These are phyloP conservation scores for Neotoxoptera formosana DNA, from an alignment of 1,140 invertebrate species.

Conservation along the genomic window DNA sequence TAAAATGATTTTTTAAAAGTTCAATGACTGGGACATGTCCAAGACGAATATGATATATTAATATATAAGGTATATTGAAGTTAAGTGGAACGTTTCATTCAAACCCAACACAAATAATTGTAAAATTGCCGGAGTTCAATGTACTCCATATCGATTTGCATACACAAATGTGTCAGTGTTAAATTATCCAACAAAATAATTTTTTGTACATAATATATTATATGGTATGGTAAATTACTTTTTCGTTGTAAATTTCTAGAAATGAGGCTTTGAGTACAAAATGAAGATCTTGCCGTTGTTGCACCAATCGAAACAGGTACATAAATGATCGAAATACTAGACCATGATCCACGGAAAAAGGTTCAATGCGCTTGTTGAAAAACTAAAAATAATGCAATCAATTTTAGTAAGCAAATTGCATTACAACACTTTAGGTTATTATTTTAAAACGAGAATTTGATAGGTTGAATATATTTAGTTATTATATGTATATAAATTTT, in stretches of 20 bases:
- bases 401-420: neutral
- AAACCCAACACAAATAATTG: neutral
- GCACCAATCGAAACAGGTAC: slow-evolving; percentile 85
- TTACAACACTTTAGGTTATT: neutral
- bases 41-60: neutral
- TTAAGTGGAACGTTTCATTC: neutral
- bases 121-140: neutral
- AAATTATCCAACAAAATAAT: neutral
- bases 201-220: neutral
- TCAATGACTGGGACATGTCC: neutral
- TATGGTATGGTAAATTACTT: slow-evolving; percentile 69
- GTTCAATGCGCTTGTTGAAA: slow-evolving; percentile 67
- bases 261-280: slow-evolving; percentile 93
- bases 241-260: slow-evolving; percentile 96
- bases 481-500: too few relatives aligned
- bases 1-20: neutral
- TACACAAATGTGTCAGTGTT: neutral
- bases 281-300: slow-evolving; percentile 76
- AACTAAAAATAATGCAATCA: slow-evolving; percentile 69
- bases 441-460: neutral
- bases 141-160: slow-evolving; percentile 42
- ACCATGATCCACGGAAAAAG: slow-evolving; percentile 77
- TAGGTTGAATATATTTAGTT: neutral
- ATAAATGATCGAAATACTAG: slow-evolving; percentile 89
- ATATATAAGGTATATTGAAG: neutral